Base-by-base conservation (phyloP, 2,113 vertebrate species). In the Alouatta palliata region DNA sequence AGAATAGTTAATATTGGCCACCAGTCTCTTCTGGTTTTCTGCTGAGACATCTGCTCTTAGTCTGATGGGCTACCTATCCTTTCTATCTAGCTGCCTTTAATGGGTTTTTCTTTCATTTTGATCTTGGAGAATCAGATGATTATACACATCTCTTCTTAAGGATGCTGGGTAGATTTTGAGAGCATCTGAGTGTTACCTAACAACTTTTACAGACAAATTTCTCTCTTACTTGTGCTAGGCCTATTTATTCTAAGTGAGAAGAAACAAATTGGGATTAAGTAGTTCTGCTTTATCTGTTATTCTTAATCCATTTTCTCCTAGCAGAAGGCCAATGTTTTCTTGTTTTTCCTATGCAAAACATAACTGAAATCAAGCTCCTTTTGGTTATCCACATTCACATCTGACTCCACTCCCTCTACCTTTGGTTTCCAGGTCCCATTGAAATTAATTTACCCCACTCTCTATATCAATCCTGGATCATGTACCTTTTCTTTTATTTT, bases 401-500 rank as follows among this genome's bases (percentile, higher is more conserved):
- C 54, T 87, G 66, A 79, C 19, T 90, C 27, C 11, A 68, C 0
- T n/a, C 14, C 16, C 12, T 87, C n/a, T 75, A 16, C 35, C 43
- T 77, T 94, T 52, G 77, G 32, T 76, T 64, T 64, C 30, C 49
- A 71, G 47, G 49, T 71, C 56, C 52, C 16, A 16, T 61, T 88
- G 45, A 81, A 76, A 92, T n/a, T 81, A 52, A 90, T 54, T 54
- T 80, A 32, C 45, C 37, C 56, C 37, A 68, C 10, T 76, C 19
- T 76, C 86, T 66, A 16, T 45, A 32, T 66, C 58, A 37, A 87
- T 61, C 6, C 2, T 49, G 14, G 19, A 30, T 87, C 56, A 81
- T 56, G 8, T 35, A 68, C 85, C 3, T 25, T 73, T 83, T 93
- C 79, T 87, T 81, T 43, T n/a, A 68, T 25, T 94, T 95, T 96